A percentile compares a stretch with the other conserved stretches of the same genome.
Conservation (phyloP, 1,140 invertebrate genomes). For the Latrodectus geometricus region DNA sequence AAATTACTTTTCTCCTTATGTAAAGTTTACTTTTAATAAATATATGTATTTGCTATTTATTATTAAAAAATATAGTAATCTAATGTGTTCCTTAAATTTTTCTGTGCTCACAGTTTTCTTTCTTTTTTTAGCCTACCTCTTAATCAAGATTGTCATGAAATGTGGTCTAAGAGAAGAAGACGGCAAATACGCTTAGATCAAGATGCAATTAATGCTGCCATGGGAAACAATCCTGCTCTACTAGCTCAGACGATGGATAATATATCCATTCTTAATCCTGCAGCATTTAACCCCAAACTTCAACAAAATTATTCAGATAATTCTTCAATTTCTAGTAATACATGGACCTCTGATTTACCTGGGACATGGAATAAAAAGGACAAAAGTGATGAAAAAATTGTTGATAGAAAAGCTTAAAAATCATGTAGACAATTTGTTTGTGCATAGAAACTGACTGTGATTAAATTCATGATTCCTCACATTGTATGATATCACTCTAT, state of each 20-base stretch:
- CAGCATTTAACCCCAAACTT: background rate
- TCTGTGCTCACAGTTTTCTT: too few species aligned
- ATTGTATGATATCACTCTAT: background rate
- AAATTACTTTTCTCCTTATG: too few species aligned
- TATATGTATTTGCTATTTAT: too few species aligned
- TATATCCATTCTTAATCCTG: conserved; percentile 6
- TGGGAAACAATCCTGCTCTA: conserved; percentile 9
- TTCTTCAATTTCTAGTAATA: background rate
- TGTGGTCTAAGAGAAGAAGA: conserved; percentile 96
- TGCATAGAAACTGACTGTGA: background rate
- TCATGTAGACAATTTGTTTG: background rate
- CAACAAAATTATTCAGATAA: conserved; percentile 34
- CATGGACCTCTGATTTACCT: conserved; percentile 13
- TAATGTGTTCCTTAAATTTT: too few species aligned
- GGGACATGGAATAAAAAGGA: conserved; percentile 43
- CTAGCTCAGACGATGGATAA: conserved; percentile 22
- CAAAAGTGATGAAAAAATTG: conserved; percentile 43
- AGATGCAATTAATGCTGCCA: conserved; percentile 69
- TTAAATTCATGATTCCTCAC: background rate
- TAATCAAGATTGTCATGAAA: conserved; percentile 98
- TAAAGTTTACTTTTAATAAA: too few species aligned
- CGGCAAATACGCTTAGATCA: conserved; percentile 83
- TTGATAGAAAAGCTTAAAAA: conserved; percentile 25
- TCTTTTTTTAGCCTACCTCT: conserved; percentile 74
- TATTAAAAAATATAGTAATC: too few species aligned